phyloP scores from a whole-genome alignment of 2,888 invertebrate species.

The Apodemia zela region DNA sequence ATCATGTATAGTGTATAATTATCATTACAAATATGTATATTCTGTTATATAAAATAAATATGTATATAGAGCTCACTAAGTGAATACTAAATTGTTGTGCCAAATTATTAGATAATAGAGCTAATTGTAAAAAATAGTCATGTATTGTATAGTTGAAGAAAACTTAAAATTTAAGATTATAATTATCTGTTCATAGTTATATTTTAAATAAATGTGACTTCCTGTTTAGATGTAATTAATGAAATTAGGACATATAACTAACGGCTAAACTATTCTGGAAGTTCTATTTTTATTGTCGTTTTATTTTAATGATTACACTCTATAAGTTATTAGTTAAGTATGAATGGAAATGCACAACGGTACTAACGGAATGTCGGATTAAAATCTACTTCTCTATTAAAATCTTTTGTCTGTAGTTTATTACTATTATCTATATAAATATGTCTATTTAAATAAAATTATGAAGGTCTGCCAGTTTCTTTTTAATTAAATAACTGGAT shows the following conservation, averaged over 20 bases:
- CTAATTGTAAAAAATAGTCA: background rate
- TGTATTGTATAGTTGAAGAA: background rate
- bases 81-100: constrained; percentile 14
- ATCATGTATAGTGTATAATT: background rate
- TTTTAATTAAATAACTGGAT: too few relatives aligned
- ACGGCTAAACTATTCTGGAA: too few relatives aligned
- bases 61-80: background rate
- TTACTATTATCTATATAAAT: too few relatives aligned
- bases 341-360: too few relatives aligned
- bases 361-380: too few relatives aligned
- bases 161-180: background rate
- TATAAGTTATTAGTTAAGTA: too few relatives aligned
- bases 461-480: too few relatives aligned
- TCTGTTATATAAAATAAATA: background rate
- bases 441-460: too few relatives aligned
- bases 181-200: background rate
- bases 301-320: too few relatives aligned
- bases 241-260: background rate
- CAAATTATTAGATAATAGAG: background rate
- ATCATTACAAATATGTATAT: background rate
- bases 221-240: background rate
- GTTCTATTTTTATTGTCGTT: too few relatives aligned
- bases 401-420: too few relatives aligned
- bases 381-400: too few relatives aligned
- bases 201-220: constrained; percentile 2